Evolutionary conservation across 1,140 invertebrate species (phyloP), one percentile per base, ranked within the genome.

Genomic region (Anoplophora glabripennis): DNA sequence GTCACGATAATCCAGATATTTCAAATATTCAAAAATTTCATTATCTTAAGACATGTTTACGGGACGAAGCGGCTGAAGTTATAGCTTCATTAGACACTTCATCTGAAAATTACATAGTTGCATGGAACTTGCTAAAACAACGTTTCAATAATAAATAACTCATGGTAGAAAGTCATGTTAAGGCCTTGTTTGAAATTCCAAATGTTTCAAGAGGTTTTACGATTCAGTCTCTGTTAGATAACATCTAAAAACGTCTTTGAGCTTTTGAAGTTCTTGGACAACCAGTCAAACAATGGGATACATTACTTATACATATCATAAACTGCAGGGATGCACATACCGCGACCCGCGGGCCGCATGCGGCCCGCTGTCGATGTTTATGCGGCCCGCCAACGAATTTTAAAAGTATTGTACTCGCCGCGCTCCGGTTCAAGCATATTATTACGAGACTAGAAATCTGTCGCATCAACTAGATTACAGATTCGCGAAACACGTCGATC

Each of bases 31-130:
- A 55, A 15, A 45, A 37, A 33, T 55, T 21, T 45, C 40, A 55
- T 45, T 55, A 55, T 45, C 45, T 55, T 8, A 41, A 41, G 15
- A 41, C 15, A 17, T 41, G 40, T 17, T 41, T 41, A 28, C 21
- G 21, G 21, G 21, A 28, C 21, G 21, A 67, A 17, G 62, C 70
- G 10, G 59, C 40, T 14, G 56, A 58, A 47, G 15, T 66, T 28
- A 55, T 68, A 11, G 47, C 53, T 18, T 60, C 58, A 38, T 55
- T 60, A 46, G 35, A 15, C 0, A 9, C 17, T 4, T 46, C 58
- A 0, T 11, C 34, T n/a, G 51, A n/a, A 21, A 60, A 60, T 46
- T 60, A 56, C 33, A 38, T n/a, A 4, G 56, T 41, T 4, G 58
- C 58, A 12, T 55, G 58, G 51, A 44, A 34, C 12, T 36, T 59